Evolutionary conservation across 37 sponge, comb jelly and placozoan species (phyloP), one percentile per base, ranked within the genome.

Genomic region (Ephydatia muelleri): DNA sequence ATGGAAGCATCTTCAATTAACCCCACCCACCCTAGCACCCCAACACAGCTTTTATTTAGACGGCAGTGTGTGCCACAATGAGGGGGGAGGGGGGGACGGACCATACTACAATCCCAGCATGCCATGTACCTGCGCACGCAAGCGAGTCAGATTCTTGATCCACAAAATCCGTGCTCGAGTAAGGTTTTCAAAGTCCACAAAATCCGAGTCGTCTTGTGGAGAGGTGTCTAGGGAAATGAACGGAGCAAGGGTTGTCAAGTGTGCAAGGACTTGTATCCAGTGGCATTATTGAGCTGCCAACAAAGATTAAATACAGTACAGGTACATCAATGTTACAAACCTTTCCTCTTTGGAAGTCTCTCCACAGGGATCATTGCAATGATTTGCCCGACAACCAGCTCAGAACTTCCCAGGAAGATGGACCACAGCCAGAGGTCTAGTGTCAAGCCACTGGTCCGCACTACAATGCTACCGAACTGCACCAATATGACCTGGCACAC

Each of bases 371-470:
- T 80, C 6, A 77, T 27, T 8, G 33, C 36, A 19, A 82, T 34
- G 26, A 88, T 76, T 32, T 88, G 82, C 32, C 84, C 84, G 72
- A 77, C 19, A 25, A 91, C 66, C 31, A 89, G 80, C 80, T 79
- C 82, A 49, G 70, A 75, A 23, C 77, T 70, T 14, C 86, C 93
- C 28, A 93, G 73, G 67, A 90, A 90, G 68, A 93, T 70, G 49
- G 90, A 93, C 90, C 89, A 90, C 79, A 93, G 31, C 93, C 93
- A 93, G 37, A 81, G 90, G 36, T 93, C 73, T 12, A 80, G 22
- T 5, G 77, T 57, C 72, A 93, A 83, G 22, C 70, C 68, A 38
- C 57, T 70, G 21, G 88, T 83, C 34, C 72, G 39, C 36, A 91
- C 89, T 8, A 82, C 89, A 35, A 89, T 79, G 47, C 88, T 73